These are phyloP conservation scores for Epinephelus fuscoguttatus DNA, from an alignment of 2,113 vertebrate species.

Conservation along the genomic window DNA sequence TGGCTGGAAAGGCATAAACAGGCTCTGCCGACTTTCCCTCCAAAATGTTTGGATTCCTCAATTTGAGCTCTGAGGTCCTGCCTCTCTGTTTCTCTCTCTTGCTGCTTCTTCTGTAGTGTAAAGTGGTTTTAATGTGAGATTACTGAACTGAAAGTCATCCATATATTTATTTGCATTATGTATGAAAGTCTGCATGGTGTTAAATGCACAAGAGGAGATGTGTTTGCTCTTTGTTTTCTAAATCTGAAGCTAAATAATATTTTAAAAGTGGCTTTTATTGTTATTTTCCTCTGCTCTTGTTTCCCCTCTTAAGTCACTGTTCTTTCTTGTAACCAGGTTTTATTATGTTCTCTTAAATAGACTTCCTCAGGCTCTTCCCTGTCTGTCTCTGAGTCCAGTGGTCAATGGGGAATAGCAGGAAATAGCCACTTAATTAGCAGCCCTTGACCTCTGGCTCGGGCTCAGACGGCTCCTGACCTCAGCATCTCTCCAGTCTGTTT, in stretches of 20 bases:
- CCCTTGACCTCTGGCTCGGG: constrained; percentile 76
- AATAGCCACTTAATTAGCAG: constrained; percentile 81
- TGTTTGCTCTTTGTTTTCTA: neutral
- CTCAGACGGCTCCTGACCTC: constrained; percentile 68
- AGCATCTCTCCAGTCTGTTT: constrained; percentile 66
- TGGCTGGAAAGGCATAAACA: constrained; percentile 60
- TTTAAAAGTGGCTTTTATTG: neutral
- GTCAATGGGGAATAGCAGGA: constrained; percentile 78
- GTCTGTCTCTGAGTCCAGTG: constrained; percentile 39
- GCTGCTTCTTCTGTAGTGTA: constrained; percentile 8
- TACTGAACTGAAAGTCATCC: neutral
- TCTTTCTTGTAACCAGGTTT: constrained; percentile 31
- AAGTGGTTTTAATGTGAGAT: neutral
- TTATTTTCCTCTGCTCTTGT: neutral
- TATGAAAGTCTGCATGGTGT: neutral
- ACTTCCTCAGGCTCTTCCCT: constrained; percentile 35
- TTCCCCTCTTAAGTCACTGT: neutral
- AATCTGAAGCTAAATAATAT: neutral
- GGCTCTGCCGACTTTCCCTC: constrained; percentile 72
- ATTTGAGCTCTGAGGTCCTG: constrained; percentile 5
- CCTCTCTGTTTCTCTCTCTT: neutral
- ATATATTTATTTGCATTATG: neutral
- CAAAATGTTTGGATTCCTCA: constrained; percentile 69
- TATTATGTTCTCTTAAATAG: constrained; percentile 44
- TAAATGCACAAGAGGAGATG: neutral